phyloP scores from a whole-genome alignment of 2,113 vertebrate genomes.

The Eidolon helvum region DNA sequence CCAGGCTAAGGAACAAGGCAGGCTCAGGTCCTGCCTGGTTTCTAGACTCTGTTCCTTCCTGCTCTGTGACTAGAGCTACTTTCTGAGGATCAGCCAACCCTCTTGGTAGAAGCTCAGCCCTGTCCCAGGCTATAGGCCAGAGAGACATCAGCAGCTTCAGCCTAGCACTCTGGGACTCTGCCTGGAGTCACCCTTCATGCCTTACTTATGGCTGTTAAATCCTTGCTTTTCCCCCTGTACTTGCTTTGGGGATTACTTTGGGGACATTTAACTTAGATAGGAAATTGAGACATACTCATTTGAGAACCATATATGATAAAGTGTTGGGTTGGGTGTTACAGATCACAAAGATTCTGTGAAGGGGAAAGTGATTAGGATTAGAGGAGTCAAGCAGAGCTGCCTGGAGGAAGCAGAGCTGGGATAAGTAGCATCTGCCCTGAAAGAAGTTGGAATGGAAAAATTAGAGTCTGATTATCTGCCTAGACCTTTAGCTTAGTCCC shows the following conservation, averaged over 20 bases:
- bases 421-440: not conserved
- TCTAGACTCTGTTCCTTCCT: not conserved
- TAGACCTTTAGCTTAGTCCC: not conserved
- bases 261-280: not conserved
- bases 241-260: not conserved
- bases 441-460: not conserved
- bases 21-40: not conserved
- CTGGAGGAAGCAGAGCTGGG: not conserved
- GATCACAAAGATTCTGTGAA: not conserved
- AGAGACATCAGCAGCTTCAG: not conserved
- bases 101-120: not conserved
- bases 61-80: not conserved
- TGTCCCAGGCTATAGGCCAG: not conserved
- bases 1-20: not conserved
- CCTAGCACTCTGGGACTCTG: not conserved
- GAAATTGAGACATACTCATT: not conserved
- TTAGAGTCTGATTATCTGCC: not conserved
- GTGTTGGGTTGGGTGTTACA: not conserved
- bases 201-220: slow-evolving; percentile 1
- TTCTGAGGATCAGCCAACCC: not conserved
- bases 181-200: not conserved
- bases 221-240: not conserved
- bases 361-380: not conserved
- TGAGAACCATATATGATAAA: not conserved
- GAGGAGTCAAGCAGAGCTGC: not conserved